A percentile compares a stretch with the other conserved stretches of the same genome.
Evolutionary conservation across 2,113 vertebrate genomes (phyloP).

Genomic region (Rostratula benghalensis): DNA sequence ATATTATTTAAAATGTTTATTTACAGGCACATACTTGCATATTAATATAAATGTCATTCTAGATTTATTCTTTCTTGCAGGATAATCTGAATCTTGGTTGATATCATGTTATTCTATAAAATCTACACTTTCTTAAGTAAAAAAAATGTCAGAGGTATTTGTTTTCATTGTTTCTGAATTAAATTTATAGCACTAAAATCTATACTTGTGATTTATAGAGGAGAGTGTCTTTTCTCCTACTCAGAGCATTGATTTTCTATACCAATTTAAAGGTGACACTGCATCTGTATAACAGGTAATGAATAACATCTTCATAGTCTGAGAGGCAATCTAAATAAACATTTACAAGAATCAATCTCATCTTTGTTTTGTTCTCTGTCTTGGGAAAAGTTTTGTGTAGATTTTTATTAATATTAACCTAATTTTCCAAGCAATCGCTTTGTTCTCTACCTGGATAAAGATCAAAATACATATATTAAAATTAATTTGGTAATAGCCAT

Average conservation of each 20-base stretch:
- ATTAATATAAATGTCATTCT: neutral
- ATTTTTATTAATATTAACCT: constrained; percentile 10
- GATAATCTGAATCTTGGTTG: neutral
- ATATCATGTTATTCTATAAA: neutral
- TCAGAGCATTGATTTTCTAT: constrained; percentile 63
- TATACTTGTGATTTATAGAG: constrained; percentile 47
- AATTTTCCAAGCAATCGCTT: neutral
- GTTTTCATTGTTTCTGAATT: constrained; percentile 42
- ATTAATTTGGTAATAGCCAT: neutral
- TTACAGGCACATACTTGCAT: neutral
- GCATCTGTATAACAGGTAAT: constrained; percentile 17
- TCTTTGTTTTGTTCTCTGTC: neutral
- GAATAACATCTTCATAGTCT: constrained; percentile 57
- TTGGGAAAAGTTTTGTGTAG: neutral
- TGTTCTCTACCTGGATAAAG: neutral
- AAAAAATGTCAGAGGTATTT: neutral
- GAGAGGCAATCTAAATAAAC: constrained; percentile 34
- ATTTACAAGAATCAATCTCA: constrained; percentile 3
- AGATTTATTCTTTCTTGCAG: neutral
- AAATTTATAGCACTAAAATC: constrained; percentile 50
- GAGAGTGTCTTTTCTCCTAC: constrained; percentile 20
- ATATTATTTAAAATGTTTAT: neutral
- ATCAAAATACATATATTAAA: neutral
- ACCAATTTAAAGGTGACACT: constrained; percentile 46
- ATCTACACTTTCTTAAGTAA: constrained; percentile 1